Conservation (phyloP, 2,113 vertebrate genomes). For the Ariopsis seemanni region DNA sequence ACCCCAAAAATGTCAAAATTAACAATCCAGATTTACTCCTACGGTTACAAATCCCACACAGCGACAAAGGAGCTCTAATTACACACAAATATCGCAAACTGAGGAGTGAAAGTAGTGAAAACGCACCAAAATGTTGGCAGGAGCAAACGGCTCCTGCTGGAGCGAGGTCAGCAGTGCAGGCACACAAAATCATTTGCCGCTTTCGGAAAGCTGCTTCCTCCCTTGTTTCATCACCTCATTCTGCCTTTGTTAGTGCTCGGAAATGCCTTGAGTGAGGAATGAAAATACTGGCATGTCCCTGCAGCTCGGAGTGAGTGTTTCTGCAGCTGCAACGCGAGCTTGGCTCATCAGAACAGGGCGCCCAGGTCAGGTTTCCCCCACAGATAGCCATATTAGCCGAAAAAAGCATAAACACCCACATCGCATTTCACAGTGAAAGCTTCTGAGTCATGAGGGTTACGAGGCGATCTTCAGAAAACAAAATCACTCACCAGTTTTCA, state of each 20-base stretch:
- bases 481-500: slow-evolving; percentile 6
- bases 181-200: slow-evolving; percentile 53
- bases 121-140: slow-evolving; percentile 48
- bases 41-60: not conserved
- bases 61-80: slow-evolving; percentile 34
- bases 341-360: slow-evolving; percentile 57
- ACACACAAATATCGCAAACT: slow-evolving; percentile 19
- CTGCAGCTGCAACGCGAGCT: slow-evolving; percentile 65
- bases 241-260: slow-evolving; percentile 75
- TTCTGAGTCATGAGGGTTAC: slow-evolving; percentile 52
- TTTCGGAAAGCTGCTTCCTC: slow-evolving; percentile 75
- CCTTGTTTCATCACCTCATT: slow-evolving; percentile 69
- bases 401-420: slow-evolving; percentile 69
- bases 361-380: slow-evolving; percentile 61
- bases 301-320: slow-evolving; percentile 65
- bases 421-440: slow-evolving; percentile 61
- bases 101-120: slow-evolving; percentile 8
- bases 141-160: slow-evolving; percentile 61
- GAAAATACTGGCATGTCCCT: slow-evolving; percentile 79
- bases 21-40: slow-evolving; percentile 5
- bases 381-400: slow-evolving; percentile 73
- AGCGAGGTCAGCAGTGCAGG: slow-evolving; percentile 57
- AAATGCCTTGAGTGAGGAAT: slow-evolving; percentile 79
- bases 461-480: slow-evolving; percentile 36
- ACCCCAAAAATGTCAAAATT: not conserved